Evolutionary conservation across 2,113 vertebrate genomes (phyloP).

Genomic region (Prionailurus viverrinus): DNA sequence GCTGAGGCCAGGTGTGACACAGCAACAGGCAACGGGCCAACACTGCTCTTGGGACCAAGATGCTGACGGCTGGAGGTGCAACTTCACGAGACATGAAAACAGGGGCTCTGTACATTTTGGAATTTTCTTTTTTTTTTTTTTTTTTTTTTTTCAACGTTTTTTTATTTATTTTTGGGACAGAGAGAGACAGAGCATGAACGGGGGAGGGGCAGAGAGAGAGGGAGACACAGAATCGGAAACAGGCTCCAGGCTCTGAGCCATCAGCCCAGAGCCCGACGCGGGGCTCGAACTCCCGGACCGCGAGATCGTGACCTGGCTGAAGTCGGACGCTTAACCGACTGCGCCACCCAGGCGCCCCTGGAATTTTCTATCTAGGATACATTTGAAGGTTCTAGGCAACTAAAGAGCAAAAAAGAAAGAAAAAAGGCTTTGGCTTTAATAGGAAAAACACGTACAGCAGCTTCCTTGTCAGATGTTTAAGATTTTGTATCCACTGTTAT

Average conservation of each 20-base stretch:
- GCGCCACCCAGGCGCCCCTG: no score
- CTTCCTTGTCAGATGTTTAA: slow-evolving; percentile 47
- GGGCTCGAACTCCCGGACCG: no score
- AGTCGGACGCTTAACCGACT: no score
- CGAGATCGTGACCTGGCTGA: no score
- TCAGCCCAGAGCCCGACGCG: no score
- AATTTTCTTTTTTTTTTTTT: slow-evolving; percentile 37
- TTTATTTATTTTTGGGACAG: no score
- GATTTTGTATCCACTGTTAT: not conserved
- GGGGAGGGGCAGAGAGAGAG: no score
- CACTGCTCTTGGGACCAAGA: not conserved
- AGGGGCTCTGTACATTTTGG: not conserved
- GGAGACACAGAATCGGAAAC: no score
- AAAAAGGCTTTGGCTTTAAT: not conserved
- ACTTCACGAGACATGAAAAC: not conserved
- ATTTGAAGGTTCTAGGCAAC: not conserved
- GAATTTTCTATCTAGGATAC: not conserved
- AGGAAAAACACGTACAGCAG: not conserved
- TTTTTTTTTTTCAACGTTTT: no score
- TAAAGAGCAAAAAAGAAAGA: not conserved
- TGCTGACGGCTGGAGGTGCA: not conserved
- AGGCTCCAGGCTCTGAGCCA: no score
- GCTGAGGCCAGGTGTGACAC: not conserved
- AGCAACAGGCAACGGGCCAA: not conserved
- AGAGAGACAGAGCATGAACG: no score